phyloP scores from a whole-genome alignment of 2,797 vertebrate genomes.

The Staurois parvus region DNA sequence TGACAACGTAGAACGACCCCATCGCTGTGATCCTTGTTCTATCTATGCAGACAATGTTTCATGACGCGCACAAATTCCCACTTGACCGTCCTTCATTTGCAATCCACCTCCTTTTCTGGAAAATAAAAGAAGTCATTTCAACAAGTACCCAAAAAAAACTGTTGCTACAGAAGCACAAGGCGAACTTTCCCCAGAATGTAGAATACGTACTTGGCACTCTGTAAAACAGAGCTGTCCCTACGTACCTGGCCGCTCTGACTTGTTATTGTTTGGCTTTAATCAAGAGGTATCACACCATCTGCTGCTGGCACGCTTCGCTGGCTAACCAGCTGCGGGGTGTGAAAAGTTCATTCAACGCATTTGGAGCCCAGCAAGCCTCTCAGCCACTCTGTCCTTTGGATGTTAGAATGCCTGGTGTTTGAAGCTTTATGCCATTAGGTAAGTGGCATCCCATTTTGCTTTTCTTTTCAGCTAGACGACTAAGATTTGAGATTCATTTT shows the following conservation, averaged over 20 bases:
- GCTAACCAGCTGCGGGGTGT: background rate
- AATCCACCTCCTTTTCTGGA: background rate
- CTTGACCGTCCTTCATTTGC: background rate
- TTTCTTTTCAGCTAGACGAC: background rate
- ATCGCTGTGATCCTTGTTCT: no score
- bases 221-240: background rate
- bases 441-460: background rate
- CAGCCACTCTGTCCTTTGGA: background rate
- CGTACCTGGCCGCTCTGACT: background rate
- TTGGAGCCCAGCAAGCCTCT: background rate
- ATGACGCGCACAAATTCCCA: no score
- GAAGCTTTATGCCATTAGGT: background rate
- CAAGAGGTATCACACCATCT: constrained; percentile 19
- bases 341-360: background rate
- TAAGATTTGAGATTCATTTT: background rate
- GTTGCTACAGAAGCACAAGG: background rate
- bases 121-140: background rate
- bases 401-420: background rate
- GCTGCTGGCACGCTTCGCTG: background rate
- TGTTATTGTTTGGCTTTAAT: constrained; percentile 20
- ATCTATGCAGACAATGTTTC: no score
- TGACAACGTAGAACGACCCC: no score
- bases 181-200: background rate
- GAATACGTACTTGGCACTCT: background rate
- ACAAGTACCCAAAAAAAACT: background rate